Evolutionary conservation across 2,113 vertebrate species (phyloP), one percentile per base, ranked within the genome.

Genomic region (Zapus hudsonius): DNA sequence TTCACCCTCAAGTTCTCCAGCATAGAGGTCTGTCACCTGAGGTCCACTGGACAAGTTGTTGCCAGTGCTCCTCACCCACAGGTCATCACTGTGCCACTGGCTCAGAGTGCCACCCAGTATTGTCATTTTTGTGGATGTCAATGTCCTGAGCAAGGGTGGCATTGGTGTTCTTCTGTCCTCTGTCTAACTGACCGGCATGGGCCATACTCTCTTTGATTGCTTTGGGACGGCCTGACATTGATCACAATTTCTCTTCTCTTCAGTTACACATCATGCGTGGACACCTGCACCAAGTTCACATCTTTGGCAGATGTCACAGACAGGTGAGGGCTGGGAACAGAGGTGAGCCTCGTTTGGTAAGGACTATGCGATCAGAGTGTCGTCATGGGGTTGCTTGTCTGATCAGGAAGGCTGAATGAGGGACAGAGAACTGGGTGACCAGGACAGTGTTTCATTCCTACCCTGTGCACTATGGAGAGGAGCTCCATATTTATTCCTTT

Each of bases 191-290:
- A 98, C 93, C 99, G 99, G 98, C 98, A 82, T 99, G 98, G 0
- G 98, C 99, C 96, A 98, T 98, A 0, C 98, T 98, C 2, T 99
- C 99, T 97, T 99, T 99, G 67, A 99, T 99, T 92, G 99, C 99
- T 94, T 99, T 99, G 19, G 98, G 98, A 95, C 98, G 99, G 91
- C 98, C 98, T 36, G 98, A 93, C 97, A 98, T 99, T 98, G 47
- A 99, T 98, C 94, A 98, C 99, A 83, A 98, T 98, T 2, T 98
- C 99, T 94, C 47, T 98, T 98, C 93, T 98, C 98, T 99, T 99
- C 47, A 98, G 98, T 92, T 98, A 98, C 99, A 98, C 98, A 15
- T n/a, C n/a, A n/a, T n/a, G n/a, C n/a, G n/a, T 98, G 97, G 12
- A 98, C 98, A 10, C 98, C 98, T 0, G 98, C 98, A 12, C 98